Base-by-base conservation (phyloP, 2,113 vertebrate genomes). In the Boulengeromyrus knoepffleri region DNA sequence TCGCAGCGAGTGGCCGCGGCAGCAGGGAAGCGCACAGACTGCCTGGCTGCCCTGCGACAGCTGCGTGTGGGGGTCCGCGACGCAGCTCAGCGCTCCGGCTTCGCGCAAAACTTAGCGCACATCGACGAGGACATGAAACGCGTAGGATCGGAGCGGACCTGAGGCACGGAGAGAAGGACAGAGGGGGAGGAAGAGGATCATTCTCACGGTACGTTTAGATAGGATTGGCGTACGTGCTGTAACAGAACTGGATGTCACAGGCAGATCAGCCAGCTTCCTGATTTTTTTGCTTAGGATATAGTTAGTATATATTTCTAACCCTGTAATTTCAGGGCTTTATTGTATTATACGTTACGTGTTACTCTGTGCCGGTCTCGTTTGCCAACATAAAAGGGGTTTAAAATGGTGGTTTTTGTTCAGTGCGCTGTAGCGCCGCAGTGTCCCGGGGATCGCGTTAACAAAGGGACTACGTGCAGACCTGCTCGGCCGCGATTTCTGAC, bases 381-480 rank as follows among this genome's bases (percentile, higher is more conserved):
- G 46, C n/a, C 15, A 42, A 50, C 84, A 86, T 86, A 24, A 27
- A 50, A 15, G 24, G 12, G 46, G 39, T 45, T 86, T 86, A 47
- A 49, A 49, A 49, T 49, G 42, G n/a, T 87, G 27, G 86, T 7
- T 56, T 87, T 52, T 31, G 4, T 36, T 70, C 62, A 13, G 50
- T 21, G 86, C 27, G 49, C 46, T 83, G 87, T 84, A 36, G 92
- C 87, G 90, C 88, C 90, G 87, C 91, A 74, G 90, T 85, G 90
- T 52, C 56, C 80, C 89, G 85, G 88, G 53, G 89, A 90, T 90
- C 86, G 88, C 90, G 89, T 90, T 91, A 92, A 93, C 91, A 90
- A 89, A 89, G 85, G 88, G 90, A 88, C 93, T 90, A 95, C 95
- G 96, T 96, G 95, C 95, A 93, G 93, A 95, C 91, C 94, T 93